Evolutionary conservation across 2,113 vertebrate species (phyloP).

Genomic region (Dicentrarchus labrax): DNA sequence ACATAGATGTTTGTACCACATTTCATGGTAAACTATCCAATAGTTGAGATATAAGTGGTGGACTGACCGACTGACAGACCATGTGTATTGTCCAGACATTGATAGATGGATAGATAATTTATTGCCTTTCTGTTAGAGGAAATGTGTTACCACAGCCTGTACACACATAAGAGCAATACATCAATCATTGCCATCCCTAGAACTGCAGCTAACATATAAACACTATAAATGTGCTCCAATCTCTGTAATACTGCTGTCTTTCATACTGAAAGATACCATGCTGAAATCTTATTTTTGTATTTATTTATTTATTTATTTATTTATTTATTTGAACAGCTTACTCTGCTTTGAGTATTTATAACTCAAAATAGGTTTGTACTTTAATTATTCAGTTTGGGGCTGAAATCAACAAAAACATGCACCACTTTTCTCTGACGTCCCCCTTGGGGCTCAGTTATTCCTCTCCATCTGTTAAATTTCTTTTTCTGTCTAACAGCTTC

Average conservation of each 20-base stretch:
- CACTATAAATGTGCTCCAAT: background rate
- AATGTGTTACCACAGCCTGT: no score
- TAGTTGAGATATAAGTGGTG: background rate
- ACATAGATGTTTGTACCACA: background rate
- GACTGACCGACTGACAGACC: background rate
- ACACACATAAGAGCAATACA: no score
- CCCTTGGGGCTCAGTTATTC: constrained; percentile 1
- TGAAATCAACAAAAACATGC: constrained; percentile 43
- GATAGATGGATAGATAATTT: no score
- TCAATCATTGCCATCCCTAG: background rate
- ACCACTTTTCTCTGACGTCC: constrained; percentile 8
- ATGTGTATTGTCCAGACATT: background rate
- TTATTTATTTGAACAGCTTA: constrained; percentile 13
- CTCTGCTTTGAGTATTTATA: background rate
- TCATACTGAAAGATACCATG: background rate
- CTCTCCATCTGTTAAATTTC: constrained; percentile 18
- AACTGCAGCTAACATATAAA: background rate
- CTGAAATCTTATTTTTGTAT: background rate
- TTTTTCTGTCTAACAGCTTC: constrained; percentile 28
- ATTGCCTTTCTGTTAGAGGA: no score
- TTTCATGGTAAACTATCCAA: background rate
- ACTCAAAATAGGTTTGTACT: constrained; percentile 33
- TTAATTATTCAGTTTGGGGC: constrained; percentile 47
- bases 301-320: constrained; percentile 26
- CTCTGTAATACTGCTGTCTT: background rate